Evolutionary conservation across 2,797 vertebrate species (phyloP).

Genomic region (Oryzias sinensis): DNA sequence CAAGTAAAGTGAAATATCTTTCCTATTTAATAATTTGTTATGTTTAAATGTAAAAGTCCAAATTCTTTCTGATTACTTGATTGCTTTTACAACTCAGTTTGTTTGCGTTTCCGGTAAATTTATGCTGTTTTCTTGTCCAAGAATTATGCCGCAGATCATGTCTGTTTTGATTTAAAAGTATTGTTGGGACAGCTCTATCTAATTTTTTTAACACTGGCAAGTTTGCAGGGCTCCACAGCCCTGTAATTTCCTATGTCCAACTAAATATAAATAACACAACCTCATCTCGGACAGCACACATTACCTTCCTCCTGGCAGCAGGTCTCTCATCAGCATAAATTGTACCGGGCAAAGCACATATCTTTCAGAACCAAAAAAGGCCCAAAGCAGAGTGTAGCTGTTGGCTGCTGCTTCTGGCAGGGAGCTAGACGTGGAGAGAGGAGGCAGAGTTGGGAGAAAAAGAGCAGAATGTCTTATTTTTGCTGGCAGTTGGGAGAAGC

Average conservation of each 20-base stretch:
- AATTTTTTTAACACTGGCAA: slow-evolving; percentile 16
- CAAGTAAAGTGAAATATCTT: too few species aligned
- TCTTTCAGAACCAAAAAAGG: slow-evolving; percentile 33
- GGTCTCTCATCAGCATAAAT: slow-evolving; percentile 26
- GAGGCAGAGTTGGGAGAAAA: slow-evolving; percentile 25
- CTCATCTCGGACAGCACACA: slow-evolving; percentile 26
- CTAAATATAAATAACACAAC: slow-evolving; percentile 46
- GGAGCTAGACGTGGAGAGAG: slow-evolving; percentile 29
- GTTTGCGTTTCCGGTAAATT: slow-evolving; percentile 3
- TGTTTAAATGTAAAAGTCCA: too few species aligned
- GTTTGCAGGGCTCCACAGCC: slow-evolving; percentile 23
- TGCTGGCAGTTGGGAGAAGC: slow-evolving; percentile 66
- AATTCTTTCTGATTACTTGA: neutral
- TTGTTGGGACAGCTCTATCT: slow-evolving; percentile 23
- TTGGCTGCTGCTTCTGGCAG: slow-evolving; percentile 72
- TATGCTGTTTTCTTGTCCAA: neutral
- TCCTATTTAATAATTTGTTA: too few species aligned
- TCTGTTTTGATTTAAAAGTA: slow-evolving; percentile 16
- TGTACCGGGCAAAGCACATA: slow-evolving; percentile 46
- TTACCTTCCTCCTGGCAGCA: slow-evolving; percentile 37
- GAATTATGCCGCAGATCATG: slow-evolving; percentile 9
- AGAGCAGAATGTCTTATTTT: slow-evolving; percentile 72
- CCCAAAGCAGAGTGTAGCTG: slow-evolving; percentile 63
- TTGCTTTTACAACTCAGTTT: slow-evolving; percentile 16
- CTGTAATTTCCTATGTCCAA: slow-evolving; percentile 43